Evolutionary conservation across 2,113 vertebrate genomes (phyloP), one percentile per base, ranked within the genome.

Genomic region (Lethenteron camtschaticum): DNA sequence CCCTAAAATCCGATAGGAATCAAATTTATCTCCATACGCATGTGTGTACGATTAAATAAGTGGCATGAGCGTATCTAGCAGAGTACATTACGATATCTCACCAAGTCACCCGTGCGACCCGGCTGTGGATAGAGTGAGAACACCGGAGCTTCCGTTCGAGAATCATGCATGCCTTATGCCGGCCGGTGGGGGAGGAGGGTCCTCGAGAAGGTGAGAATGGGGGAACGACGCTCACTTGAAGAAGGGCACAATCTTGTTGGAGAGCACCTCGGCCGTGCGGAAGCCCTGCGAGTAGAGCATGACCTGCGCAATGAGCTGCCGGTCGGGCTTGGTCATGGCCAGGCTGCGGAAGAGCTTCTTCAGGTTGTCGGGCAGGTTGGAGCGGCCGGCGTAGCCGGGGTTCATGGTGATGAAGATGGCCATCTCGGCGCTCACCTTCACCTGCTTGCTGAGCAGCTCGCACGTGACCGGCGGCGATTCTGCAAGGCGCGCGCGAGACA

Each of bases 341-440:
- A 99, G 77, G 79, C 92, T 95, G 70, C 94, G 86, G 85, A 99
- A 99, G 12, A 99, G 79, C 77, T 96, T 96, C 82, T 99, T 99
- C 80, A 99, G 77, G 76, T 99, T 99, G 80, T 97, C 94, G 0
- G 94, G 94, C 71, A 99, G 84, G 78, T 99, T 99, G 41, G 94
- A 99, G 72, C 92, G 83, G 68, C 94, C 92, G 1, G 90, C 92
- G 1, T 99, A 99, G 74, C 94, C 94, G 10, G 94, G 94, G 78
- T 99, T 99, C 94, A 97, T 99, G 77, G 94, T 99, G 82, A 99
- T 94, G 82, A 97, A 99, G 83, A 96, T 87, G 73, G 94, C 94
- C 92, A 99, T 99, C 71, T 99, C 94, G 0, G 92, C 83, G 78
- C 90, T 95, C 77, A 99, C 94, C 79, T 91, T 96, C 72, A 99